Evolutionary conservation across 1,140 invertebrate species (phyloP), one percentile per base, ranked within the genome.

Genomic region (Arion vulgaris): DNA sequence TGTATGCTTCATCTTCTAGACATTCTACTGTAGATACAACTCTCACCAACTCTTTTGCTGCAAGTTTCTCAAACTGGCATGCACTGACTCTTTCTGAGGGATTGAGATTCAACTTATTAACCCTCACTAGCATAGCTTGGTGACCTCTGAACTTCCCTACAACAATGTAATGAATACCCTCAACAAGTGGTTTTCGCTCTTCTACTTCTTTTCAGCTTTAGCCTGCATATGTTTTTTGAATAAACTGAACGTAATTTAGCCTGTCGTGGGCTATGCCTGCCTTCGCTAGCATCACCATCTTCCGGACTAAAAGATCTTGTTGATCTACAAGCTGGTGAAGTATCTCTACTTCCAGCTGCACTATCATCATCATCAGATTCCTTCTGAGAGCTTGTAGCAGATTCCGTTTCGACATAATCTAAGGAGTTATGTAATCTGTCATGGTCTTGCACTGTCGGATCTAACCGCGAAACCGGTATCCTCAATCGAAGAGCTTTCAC

Each of bases 131-230:
- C 88, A 91, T 87, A 73, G 83, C 76, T 82, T 86, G 86, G 71
- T 83, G 72, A 49, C 88, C 89, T 86, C 89, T 89, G 57, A 90
- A 89, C 83, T 87, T 91, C 15, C 85, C 87, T n/a, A 87, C 83
- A 28, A 90, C 84, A 75, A 89, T 86, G 84, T 89, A 90, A 84
- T 89, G 88, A 23, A 88, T 81, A 26, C 80, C 77, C 41, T 86
- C 85, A 62, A 26, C 68, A 38, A 84, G 34, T 41, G 28, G 39
- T 75, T 51, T 69, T 41, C 36, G 68, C 36, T 74, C 71, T 74
- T 38, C 36, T 80, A 38, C n/a, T 71, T 19, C 34, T 73, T 53
- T 66, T 71, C 57, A 11, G 23, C 19, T 68, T 68, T 68, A 69
- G 4, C 1, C 9, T 49, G 26, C 17, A 23, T 11, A n/a, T 53